Base-by-base conservation (phyloP, 2,888 invertebrate species). In the Plagodis dolabraria region DNA sequence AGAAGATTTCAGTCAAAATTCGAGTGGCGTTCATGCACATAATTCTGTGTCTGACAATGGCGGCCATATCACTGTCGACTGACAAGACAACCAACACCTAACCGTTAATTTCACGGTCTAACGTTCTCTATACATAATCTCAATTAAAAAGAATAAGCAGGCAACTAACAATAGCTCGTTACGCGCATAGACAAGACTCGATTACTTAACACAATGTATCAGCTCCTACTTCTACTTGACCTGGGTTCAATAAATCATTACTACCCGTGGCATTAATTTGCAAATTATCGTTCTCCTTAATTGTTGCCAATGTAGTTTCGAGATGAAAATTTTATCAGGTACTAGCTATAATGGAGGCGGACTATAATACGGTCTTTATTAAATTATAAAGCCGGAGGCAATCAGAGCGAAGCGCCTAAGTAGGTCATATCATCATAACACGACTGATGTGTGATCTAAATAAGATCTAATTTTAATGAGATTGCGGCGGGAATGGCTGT, bases 371-470 rank as follows among this genome's bases (percentile, higher is more conserved):
- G 50, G 51, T 50, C 51, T 54, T 47, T 50, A 47, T 57, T 63
- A 47, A 57, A 58, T 63, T 64, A 44, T 60, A 55, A 60, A 64
- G 65, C 55, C 64, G 63, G 49, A 47, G 52, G 53, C 63, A 65
- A 70, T 72, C 69, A 70, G 72, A 67, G 65, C 65, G 69, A 56
- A 72, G 69, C 70, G 61, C 46, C 50, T 71, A 77, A 72, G 69
- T 77, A 61, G 77, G 75, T 74, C 77, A 74, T 65, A 69, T 53
- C 68, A 65, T 65, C 69, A 73, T 70, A 65, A 68, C 63, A 63
- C 57, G 58, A 59, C 63, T 57, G 65, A 69, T 66, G 72, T 48
- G 35, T 53, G 60, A 48, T 68, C 60, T 58, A 67, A 74, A 69
- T 64, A 61, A 60, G 54, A 66, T 52, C 66, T 54, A 36, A 36